Conservation (phyloP, 1,140 invertebrate genomes). For the Trachymyrmex cornetzi region DNA sequence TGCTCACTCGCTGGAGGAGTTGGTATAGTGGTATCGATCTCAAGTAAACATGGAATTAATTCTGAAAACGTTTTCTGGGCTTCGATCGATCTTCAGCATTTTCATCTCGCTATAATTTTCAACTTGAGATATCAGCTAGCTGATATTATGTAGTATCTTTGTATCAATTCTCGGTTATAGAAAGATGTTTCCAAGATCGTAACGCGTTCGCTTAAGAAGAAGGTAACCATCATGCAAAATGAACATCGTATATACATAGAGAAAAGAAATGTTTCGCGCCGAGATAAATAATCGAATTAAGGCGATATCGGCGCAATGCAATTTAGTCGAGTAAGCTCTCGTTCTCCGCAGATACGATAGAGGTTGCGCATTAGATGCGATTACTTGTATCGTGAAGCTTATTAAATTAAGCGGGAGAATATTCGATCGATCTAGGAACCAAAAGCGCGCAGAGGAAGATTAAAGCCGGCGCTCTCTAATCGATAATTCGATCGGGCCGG, state of each 20-base stretch:
- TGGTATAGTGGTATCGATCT: neutral
- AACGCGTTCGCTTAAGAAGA: neutral
- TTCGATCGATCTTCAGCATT: neutral
- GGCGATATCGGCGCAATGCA: constrained; percentile 8
- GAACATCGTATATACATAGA: neutral
- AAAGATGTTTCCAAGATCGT: neutral
- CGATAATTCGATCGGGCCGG: constrained; percentile 71
- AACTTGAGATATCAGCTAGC: neutral
- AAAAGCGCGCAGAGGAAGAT: constrained; percentile 51
- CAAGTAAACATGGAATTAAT: neutral
- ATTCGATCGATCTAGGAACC: constrained; percentile 64
- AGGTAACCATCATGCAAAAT: constrained; percentile 9
- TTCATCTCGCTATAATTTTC: neutral
- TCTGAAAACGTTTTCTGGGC: neutral
- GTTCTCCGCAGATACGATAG: neutral
- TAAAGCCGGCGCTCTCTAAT: constrained; percentile 55
- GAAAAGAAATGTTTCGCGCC: neutral
- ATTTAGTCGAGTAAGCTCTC: neutral
- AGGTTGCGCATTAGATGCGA: constrained; percentile 7
- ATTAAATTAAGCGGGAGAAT: constrained; percentile 62
- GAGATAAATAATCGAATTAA: constrained; percentile 45
- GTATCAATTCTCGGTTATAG: neutral
- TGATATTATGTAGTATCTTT: too few species aligned
- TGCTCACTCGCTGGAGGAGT: neutral
- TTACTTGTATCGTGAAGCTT: constrained; percentile 52